These are phyloP conservation scores for Tyria jacobaeae DNA, from an alignment of 2,888 invertebrate species.

Conservation along the genomic window DNA sequence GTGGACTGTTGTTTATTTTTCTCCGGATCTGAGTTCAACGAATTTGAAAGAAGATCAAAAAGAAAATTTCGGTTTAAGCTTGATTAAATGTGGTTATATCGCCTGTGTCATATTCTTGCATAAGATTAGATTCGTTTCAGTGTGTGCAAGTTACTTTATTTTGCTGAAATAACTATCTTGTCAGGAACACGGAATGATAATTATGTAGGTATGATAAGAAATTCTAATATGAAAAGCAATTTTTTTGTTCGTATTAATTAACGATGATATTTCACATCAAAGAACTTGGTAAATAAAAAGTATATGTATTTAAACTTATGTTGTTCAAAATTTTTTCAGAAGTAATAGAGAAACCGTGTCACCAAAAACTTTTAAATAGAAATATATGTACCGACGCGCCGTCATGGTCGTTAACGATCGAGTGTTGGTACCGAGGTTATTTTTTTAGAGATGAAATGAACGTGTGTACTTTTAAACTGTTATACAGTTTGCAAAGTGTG, in stretches of 20 bases:
- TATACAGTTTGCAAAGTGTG: constrained; percentile 39
- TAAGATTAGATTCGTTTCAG: background rate
- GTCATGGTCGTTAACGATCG: constrained; percentile 52
- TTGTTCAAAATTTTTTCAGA: constrained; percentile 37
- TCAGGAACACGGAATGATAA: constrained; percentile 12
- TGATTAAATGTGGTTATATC: no score
- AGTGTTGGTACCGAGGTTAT: constrained; percentile 52
- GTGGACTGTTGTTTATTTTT: no score
- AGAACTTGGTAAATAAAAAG: constrained; percentile 42
- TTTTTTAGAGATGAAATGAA: constrained; percentile 55
- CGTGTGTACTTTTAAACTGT: constrained; percentile 40
- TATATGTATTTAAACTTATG: constrained; percentile 39
- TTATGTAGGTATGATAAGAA: background rate
- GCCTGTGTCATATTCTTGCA: no score
- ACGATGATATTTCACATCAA: constrained; percentile 48
- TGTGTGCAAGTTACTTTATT: background rate
- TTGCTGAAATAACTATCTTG: background rate
- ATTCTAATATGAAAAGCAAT: constrained; percentile 33
- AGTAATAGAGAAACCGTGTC: constrained; percentile 52
- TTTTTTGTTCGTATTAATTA: constrained; percentile 43
- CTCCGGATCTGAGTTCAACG: no score
- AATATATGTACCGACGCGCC: constrained; percentile 56
- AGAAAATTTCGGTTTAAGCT: no score
- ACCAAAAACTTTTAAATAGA: constrained; percentile 52
- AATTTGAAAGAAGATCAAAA: no score